Evolutionary conservation across 2,888 invertebrate species (phyloP).

Genomic region (Alviniconcha strummeri): DNA sequence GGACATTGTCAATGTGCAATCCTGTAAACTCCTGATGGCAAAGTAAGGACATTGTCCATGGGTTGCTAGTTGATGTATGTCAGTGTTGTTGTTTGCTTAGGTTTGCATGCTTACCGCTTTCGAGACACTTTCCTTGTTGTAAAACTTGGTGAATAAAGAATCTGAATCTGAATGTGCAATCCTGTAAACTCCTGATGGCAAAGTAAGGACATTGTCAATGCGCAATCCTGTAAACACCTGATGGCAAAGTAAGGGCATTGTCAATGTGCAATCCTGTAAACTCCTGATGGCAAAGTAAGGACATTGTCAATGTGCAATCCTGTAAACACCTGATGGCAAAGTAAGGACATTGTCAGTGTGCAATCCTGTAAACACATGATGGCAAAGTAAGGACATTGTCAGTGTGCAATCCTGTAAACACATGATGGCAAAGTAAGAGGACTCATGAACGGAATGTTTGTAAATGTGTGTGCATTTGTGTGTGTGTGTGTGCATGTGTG

Average conservation of each 20-base stretch:
- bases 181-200: conserved; percentile 42
- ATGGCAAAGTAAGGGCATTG: conserved; percentile 41
- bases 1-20: conserved; percentile 49
- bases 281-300: conserved; percentile 53
- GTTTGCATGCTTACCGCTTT: too few relatives aligned
- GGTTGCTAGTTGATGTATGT: too few relatives aligned
- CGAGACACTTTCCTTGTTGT: too few relatives aligned
- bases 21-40: conserved; percentile 50
- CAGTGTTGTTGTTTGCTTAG: too few relatives aligned
- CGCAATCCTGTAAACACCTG: conserved; percentile 51
- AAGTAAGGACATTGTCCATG: conserved; percentile 47
- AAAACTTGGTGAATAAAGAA: too few relatives aligned
- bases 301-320: neutral
- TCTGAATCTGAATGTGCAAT: too few relatives aligned
- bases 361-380: conserved; percentile 52
- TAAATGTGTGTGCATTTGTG: too few relatives aligned
- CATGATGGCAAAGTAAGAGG: conserved; percentile 39
- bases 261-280: conserved; percentile 51
- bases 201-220: conserved; percentile 52
- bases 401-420: conserved; percentile 51
- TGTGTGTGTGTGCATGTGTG: too few relatives aligned
- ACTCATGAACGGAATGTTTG: conserved; percentile 33
- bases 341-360: conserved; percentile 45
- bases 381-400: conserved; percentile 51
- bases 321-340: too few relatives aligned